Conservation (phyloP, 2,797 vertebrate species). For the Morus bassanus region DNA sequence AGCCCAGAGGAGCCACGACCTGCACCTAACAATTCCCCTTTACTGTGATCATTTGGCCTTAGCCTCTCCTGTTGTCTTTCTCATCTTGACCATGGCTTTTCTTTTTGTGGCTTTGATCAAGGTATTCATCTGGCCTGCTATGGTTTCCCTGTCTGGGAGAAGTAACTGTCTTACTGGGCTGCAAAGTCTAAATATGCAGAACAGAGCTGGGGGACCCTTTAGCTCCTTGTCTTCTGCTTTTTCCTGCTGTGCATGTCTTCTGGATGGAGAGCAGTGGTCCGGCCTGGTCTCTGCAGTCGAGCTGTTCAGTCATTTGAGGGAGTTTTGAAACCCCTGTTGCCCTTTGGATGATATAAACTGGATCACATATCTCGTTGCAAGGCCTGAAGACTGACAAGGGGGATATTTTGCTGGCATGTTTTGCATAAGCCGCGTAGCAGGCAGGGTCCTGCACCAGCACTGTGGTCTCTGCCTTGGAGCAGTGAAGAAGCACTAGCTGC, state of each 20-base stretch:
- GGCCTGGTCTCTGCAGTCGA: neutral
- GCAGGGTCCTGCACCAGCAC: neutral
- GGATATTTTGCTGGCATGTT: fast-evolving
- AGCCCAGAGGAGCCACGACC: neutral
- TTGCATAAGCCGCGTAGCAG: fast-evolving
- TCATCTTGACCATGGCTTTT: neutral
- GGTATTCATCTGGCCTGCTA: neutral
- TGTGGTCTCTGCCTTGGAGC: neutral
- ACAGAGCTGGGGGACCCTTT: neutral
- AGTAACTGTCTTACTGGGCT: neutral
- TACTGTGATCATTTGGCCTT: neutral
- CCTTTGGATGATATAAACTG: neutral
- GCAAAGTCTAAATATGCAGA: neutral
- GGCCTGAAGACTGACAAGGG: neutral
- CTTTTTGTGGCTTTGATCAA: neutral
- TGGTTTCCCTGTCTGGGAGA: neutral
- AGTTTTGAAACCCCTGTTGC: neutral
- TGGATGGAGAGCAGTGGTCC: neutral
- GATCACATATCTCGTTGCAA: neutral
- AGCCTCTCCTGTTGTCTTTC: neutral
- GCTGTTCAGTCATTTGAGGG: neutral
- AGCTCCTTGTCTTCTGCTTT: neutral
- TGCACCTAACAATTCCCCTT: neutral
- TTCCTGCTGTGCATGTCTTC: neutral
- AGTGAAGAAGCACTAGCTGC: neutral